Evolutionary conservation across 2,888 invertebrate genomes (phyloP), one percentile per base, ranked within the genome.

Genomic region (Emmelina monodactyla): DNA sequence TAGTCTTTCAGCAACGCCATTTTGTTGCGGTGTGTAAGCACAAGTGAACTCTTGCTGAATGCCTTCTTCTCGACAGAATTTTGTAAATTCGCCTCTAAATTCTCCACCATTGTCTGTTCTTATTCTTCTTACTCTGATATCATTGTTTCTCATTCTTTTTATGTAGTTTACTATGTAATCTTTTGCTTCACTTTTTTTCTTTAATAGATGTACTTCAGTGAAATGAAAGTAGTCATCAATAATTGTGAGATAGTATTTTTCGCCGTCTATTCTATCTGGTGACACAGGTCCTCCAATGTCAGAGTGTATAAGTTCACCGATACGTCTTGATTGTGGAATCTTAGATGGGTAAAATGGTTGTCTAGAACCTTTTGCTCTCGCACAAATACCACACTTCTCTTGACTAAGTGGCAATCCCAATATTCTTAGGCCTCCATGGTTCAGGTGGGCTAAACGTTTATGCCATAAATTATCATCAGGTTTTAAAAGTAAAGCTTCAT

Each of bases 181-280:
- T 22, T 39, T 30, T 12, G 47, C 46, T 41, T 47, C 47, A 33
- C 11, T 32, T 37, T 47, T 46, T 9, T 36, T 35, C 31, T 37
- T 40, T 22, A 47, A 30, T 30, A 44, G 16, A 22, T 45, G 41
- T 11, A 38, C 36, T n/a, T 33, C 22, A 15, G 15, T 28, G 33
- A 46, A 45, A 39, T 46, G 44, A 7, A 39, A 37, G 31, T 38
- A 41, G 32, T 46, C 43, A 37, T 46, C 45, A 6, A 40, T 36
- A 13, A 42, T 37, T 14, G 36, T 38, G 9, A 38, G 35, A 34
- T 32, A 43, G 33, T 46, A 46, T 22, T 22, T 31, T 2, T 45
- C 19, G 13, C 41, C 44, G 13, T 39, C 31, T 35, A 14, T 28
- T 22, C 32, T 40, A 14, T 32, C 11, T 16, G 31, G 30, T 34